A percentile compares a stretch with the other conserved stretches of the same genome.
Evolutionary conservation across 2,797 vertebrate species (phyloP).

Genomic region (Halcyon leucocephala): DNA sequence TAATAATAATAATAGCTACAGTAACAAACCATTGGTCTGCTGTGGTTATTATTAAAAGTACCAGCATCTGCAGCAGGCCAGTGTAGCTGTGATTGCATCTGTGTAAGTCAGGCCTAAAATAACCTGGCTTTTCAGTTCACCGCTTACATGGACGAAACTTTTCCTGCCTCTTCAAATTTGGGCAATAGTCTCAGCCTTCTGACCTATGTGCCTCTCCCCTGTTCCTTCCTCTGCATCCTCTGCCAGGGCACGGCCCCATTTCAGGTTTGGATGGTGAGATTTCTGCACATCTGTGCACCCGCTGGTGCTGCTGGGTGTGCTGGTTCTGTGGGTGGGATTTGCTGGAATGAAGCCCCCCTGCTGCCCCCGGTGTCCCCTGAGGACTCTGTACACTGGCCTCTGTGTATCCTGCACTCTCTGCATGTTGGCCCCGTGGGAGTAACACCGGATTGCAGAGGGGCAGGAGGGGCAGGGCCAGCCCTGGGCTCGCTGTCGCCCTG

Average conservation of each 20-base stretch:
- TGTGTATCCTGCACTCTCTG: too few species aligned
- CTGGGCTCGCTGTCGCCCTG: not conserved
- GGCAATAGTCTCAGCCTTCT: not conserved
- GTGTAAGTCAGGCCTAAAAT: not conserved
- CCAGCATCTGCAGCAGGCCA: not conserved
- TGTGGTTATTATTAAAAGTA: not conserved
- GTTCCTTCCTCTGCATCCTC: not conserved
- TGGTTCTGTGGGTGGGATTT: not conserved
- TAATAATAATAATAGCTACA: not conserved
- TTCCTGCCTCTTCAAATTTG: not conserved
- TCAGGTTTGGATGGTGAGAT: not conserved
- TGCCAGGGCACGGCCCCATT: not conserved
- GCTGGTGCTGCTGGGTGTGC: rapidly evolving
- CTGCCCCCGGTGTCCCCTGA: rapidly evolving
- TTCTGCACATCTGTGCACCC: rapidly evolving
- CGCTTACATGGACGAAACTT: not conserved
- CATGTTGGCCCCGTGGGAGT: rapidly evolving
- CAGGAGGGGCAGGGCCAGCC: not conserved
- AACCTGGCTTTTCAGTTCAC: not conserved
- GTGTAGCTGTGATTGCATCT: not conserved
- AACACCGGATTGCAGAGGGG: not conserved
- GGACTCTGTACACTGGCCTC: not conserved
- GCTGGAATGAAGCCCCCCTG: rapidly evolving
- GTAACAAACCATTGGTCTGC: not conserved
- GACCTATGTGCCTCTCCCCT: not conserved